Base-by-base conservation (phyloP, 2,113 vertebrate genomes). In the Paratilapia polleni region DNA sequence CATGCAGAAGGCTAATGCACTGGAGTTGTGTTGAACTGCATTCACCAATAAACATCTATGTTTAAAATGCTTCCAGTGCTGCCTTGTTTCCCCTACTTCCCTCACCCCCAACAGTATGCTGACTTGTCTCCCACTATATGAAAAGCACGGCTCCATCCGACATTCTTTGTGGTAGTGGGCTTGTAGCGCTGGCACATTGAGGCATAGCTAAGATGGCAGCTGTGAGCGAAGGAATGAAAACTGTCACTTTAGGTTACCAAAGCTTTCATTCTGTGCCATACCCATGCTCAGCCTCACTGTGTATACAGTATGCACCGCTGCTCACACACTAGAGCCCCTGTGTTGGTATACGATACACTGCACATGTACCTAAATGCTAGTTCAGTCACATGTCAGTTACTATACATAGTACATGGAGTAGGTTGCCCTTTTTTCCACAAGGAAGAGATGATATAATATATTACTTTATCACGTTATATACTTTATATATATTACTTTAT, bases 181-280 rank as follows among this genome's bases (percentile, higher is more conserved):
- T 59, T 60, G 82, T 62, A 78, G 70, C 3, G 17, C 56, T n/a
- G 38, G 78, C 61, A 84, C 87, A 81, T 83, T 89, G 91, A 94
- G 86, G 92, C 91, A 76, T 86, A 90, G 89, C 93, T 93, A 92
- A 95, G 90, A 92, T 92, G 92, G 90, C 91, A 94, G 90, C 92
- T 91, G 78, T 78, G 78, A 91, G 92, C 87, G 81, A 88, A 86
- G 92, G 90, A 94, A 94, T 92, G 88, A 92, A 95, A 93, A 87
- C 87, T 94, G 93, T 95, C 94, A 92, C 90, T 93, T 90, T 90
- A 74, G 36, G 88, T 95, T 93, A 88, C 87, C 86, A 87, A 75
- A 84, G 92, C 92, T 85, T 91, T 91, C 87, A 87, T 31, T 91
- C 81, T 80, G 54, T 87, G 84, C 87, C 89, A 52, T 58, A 70